Conservation (phyloP, 2,113 vertebrate genomes). For the Camelus dromedarius region DNA sequence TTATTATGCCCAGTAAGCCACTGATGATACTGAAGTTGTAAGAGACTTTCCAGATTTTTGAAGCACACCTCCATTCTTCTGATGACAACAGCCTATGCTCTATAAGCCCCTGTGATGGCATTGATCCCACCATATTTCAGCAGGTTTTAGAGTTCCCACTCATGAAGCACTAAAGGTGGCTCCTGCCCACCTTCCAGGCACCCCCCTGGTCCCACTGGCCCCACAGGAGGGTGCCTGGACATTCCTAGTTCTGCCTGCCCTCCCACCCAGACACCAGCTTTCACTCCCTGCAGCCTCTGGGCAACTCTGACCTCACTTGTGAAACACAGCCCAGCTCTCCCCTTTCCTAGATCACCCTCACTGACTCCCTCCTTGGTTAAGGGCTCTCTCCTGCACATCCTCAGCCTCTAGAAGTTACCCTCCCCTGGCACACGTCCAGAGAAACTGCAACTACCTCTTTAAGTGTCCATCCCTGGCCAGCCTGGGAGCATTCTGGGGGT, state of each 20-base stretch:
- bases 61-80: neutral
- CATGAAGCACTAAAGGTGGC: neutral
- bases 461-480: neutral
- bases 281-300: neutral
- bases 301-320: neutral
- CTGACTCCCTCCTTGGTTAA: neutral
- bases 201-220: accelerated
- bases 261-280: neutral
- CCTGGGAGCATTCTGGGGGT: neutral
- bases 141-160: neutral
- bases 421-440: neutral
- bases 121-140: neutral
- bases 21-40: neutral
- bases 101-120: neutral
- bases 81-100: neutral
- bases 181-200: neutral
- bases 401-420: neutral
- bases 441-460: neutral
- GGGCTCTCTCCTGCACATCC: neutral
- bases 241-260: neutral
- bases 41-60: neutral
- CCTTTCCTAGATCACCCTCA: neutral
- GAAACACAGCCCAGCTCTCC: neutral
- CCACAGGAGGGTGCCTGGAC: neutral
- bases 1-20: neutral